phyloP scores from a whole-genome alignment of 2,113 vertebrate genomes.

The Chaetura pelagica region DNA sequence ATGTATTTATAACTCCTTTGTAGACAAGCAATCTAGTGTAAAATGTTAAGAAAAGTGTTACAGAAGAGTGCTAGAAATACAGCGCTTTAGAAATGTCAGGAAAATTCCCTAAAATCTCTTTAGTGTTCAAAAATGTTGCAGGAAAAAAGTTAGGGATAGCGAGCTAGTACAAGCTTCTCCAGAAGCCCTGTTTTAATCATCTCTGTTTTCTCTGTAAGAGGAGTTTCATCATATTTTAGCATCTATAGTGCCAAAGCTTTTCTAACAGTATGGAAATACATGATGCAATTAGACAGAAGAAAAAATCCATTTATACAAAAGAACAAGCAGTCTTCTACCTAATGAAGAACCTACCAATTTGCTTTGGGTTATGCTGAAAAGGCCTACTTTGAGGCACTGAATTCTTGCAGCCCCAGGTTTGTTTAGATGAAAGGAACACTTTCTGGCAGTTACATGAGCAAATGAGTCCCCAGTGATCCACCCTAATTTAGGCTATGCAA shows the following conservation, averaged over 20 bases:
- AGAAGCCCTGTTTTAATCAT: background rate
- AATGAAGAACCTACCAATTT: constrained; percentile 54
- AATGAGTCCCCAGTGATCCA: background rate
- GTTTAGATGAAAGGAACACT: constrained; percentile 40
- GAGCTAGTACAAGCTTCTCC: background rate
- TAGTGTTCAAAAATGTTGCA: background rate
- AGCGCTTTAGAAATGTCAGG: background rate
- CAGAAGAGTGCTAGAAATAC: background rate
- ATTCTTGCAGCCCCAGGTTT: constrained; percentile 51
- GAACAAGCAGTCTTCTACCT: background rate
- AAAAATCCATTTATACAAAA: background rate
- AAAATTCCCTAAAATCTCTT: background rate
- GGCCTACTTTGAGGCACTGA: constrained; percentile 30
- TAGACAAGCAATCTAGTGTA: background rate
- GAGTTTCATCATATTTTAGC: background rate
- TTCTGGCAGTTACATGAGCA: background rate
- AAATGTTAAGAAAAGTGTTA: background rate
- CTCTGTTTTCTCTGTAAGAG: background rate
- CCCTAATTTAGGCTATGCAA: constrained; percentile 1
- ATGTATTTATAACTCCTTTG: background rate
- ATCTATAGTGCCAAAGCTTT: background rate
- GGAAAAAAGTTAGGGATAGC: background rate
- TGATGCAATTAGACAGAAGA: background rate
- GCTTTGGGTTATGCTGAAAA: constrained; percentile 49
- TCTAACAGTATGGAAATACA: background rate